These are phyloP conservation scores for Gambusia holbrooki DNA, from an alignment of 2,113 vertebrate species.

Conservation along the genomic window DNA sequence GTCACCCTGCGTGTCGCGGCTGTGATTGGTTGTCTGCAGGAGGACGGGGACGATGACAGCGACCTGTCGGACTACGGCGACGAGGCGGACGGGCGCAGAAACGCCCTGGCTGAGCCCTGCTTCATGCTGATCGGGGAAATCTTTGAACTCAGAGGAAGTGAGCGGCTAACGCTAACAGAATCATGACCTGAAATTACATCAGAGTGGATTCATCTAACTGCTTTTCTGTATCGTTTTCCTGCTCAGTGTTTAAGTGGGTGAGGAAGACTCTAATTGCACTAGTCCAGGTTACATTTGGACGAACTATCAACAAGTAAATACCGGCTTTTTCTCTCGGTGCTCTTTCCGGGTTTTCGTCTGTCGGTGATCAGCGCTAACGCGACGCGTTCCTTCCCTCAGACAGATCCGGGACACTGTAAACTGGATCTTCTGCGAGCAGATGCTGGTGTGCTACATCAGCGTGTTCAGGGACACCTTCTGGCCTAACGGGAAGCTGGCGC, in stretches of 20 bases:
- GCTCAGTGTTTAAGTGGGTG: conserved; percentile 98
- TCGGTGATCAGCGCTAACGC: neutral
- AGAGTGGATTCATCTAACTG: neutral
- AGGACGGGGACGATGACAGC: conserved; percentile 80
- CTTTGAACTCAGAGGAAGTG: conserved; percentile 98
- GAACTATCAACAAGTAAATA: conserved; percentile 99
- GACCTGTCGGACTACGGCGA: conserved; percentile 94
- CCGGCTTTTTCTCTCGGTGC: neutral
- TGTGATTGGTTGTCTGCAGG: conserved; percentile 47
- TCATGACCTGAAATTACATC: neutral
- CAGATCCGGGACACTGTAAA: conserved; percentile 97
- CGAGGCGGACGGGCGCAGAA: conserved; percentile 89
- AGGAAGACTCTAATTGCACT: conserved; percentile 99
- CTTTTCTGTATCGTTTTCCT: conserved; percentile 12
- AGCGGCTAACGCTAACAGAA: conserved; percentile 67
- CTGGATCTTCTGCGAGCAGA: conserved; percentile 97
- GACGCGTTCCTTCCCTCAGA: conserved; percentile 68
- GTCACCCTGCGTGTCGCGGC: neutral
- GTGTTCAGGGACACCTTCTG: conserved; percentile 95
- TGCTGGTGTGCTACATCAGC: conserved; percentile 94
- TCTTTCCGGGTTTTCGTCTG: neutral
- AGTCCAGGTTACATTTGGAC: conserved; percentile 98
- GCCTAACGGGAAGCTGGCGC: conserved; percentile 91
- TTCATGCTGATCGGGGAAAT: conserved; percentile 99
- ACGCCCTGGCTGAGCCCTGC: conserved; percentile 93